Base-by-base conservation (phyloP, 2,113 vertebrate species). In the Sminthopsis crassicaudata region DNA sequence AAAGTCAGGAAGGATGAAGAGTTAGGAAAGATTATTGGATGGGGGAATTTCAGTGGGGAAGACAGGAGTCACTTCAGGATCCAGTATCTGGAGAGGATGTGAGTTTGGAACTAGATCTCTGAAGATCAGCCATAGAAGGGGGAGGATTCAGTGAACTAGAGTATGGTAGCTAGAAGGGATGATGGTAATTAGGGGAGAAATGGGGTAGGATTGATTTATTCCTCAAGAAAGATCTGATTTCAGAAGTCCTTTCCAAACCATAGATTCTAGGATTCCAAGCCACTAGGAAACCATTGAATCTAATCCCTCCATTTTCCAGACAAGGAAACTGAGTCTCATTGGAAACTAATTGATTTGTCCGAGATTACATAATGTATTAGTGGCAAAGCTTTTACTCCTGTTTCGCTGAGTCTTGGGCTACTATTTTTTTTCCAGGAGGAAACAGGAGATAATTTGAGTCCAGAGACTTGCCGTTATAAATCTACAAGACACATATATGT, bases 381-480 rank as follows among this genome's bases (percentile, higher is more conserved):
- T 76, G n/a, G 67, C 67, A 76, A 76, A 76, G 36, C 16, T 42
- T 42, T 7, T 76, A n/a, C 5, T 1, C 67, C 67, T 76, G 16
- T 2, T 84, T 42, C 42, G 0, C 19, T 42, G 36, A 84, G 67
- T 42, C 2, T 23, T 84, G 67, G n/a, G 7, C 16, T 36, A 84
- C 2, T 42, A 84, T 84, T 84, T 84, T 84, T 84, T 84, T 76
- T 76, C 26, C 67, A 53, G 42, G 52, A 53, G 57, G 46, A 90
- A 60, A 48, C 25, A 42, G 24, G 46, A 90, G n/a, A 95, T 4
- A 93, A 89, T 42, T 67, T 27, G 46, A 94, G 84, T 91, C 76
- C 25, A 76, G 24, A 42, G 8, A 88, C 90, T 60, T 93, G 90
- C 91, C 36, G 42, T 46, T 52, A 22, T 46, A 6, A 26, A 67